Evolutionary conservation across 2,797 vertebrate genomes (phyloP).

Genomic region (Austrolebias charrua): DNA sequence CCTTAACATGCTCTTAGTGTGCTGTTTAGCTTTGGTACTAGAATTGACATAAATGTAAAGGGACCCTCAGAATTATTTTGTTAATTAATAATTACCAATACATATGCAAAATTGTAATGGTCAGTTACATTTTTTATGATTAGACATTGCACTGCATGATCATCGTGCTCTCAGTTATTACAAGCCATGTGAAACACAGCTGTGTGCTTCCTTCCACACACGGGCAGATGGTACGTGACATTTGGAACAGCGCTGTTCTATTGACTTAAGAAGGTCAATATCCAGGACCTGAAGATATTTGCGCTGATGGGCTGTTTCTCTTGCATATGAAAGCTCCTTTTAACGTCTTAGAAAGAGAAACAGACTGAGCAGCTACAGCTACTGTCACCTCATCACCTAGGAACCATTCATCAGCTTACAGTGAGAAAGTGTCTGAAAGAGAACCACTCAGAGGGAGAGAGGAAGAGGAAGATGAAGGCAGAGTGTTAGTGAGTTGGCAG

Average conservation of each 20-base stretch:
- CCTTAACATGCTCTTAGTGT: background rate
- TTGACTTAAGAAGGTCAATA: constrained; percentile 6
- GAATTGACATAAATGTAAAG: background rate
- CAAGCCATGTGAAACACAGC: background rate
- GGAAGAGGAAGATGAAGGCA: constrained; percentile 14
- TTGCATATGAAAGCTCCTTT: constrained; percentile 47
- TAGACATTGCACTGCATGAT: background rate
- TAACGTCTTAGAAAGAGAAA: constrained; percentile 40
- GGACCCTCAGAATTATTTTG: too few species aligned
- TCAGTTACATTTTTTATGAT: constrained; percentile 16
- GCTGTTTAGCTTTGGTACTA: background rate
- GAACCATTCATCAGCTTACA: constrained; percentile 53
- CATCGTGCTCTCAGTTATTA: background rate
- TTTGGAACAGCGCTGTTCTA: background rate
- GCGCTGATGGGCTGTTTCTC: constrained; percentile 11
- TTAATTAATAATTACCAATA: background rate
- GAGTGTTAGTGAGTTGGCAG: constrained; percentile 36
- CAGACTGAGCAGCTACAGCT: constrained; percentile 44
- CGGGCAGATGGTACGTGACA: constrained; percentile 10
- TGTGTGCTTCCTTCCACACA: background rate
- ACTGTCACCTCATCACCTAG: constrained; percentile 58
- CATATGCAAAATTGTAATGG: background rate
- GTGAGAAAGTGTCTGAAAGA: constrained; percentile 26
- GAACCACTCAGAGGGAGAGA: background rate
- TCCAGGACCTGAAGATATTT: background rate